Evolutionary conservation across 92 coral and sea anemone species (phyloP), one percentile per base, ranked within the genome.

Genomic region (Blastomussa wellsi): DNA sequence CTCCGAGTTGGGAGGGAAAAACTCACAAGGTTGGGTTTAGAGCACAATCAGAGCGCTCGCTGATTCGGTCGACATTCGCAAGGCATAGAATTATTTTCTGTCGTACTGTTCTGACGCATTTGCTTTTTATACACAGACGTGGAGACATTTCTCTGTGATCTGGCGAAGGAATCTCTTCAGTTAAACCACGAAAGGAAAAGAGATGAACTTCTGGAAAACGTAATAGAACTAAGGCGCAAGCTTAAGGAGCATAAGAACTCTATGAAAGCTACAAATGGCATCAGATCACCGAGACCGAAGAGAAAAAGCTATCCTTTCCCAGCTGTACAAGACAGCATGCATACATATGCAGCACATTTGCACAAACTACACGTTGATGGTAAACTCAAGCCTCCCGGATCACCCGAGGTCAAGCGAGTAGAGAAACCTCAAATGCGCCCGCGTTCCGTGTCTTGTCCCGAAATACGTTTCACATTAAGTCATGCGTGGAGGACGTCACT

Each of bases 371-470:
- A 85, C 17, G 68, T 47, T 33, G 79, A 87, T 22, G 83, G 82
- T 2, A 84, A 86, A 64, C 79, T 70, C 32, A 89, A 77, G 64
- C 67, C 84, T 12, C 91, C 94, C 9, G 92, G 92, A 13, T 94
- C 98, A 16, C 98, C 98, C 1, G 95, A 87, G 41, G 78, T 93
- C 3, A 90, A 86, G 62, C 86, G 95, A 29, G 86, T 88, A 28
- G 92, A 89, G 16, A 84, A 88, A 57, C 91, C 95, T 19, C 88
- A 94, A 67, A 90, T 94, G 60, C 95, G 98, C 74, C 95, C 94
- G 28, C 89, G 98, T 16, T 94, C 98, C 5, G 89, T 94, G 62
- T 94, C 98, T 48, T 94, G 98, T 82, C 98, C 98, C 35, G 98
- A 94, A 78, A 94, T 94, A 20, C 93, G 89, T 13, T 92, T 92